phyloP scores from a whole-genome alignment of 2,888 invertebrate genomes.

The Agrochola circellaris region DNA sequence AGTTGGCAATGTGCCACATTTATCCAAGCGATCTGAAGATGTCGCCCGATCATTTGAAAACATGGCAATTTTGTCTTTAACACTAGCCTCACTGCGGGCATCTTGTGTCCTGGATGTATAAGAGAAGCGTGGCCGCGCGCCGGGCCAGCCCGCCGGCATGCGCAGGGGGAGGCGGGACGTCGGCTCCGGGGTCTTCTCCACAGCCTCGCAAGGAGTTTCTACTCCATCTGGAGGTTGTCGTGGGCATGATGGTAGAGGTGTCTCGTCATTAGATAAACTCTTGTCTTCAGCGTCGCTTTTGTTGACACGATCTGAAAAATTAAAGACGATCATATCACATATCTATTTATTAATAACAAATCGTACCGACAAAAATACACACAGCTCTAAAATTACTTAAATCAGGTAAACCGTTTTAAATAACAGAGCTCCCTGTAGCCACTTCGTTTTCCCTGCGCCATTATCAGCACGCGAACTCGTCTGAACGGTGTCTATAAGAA shows the following conservation, averaged over 20 bases:
- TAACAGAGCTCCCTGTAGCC: slow-evolving; percentile 43
- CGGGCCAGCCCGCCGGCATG: slow-evolving; percentile 77
- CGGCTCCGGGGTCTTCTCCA: slow-evolving; percentile 89
- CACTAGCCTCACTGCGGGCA: slow-evolving; percentile 95
- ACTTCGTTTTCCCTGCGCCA: slow-evolving; percentile 55
- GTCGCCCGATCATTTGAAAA: slow-evolving; percentile 92
- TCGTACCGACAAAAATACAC: neutral
- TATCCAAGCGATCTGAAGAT: slow-evolving; percentile 84
- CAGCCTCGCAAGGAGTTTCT: slow-evolving; percentile 94
- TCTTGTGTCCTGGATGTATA: slow-evolving; percentile 92
- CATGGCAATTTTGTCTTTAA: slow-evolving; percentile 96
- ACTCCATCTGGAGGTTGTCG: slow-evolving; percentile 96
- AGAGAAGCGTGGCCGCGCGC: slow-evolving; percentile 81
- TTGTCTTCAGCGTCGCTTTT: slow-evolving; percentile 88
- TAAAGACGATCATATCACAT: slow-evolving; percentile 38
- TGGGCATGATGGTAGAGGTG: slow-evolving; percentile 91
- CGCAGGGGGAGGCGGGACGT: slow-evolving; percentile 83
- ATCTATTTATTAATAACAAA: slow-evolving; percentile 9
- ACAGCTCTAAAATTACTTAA: slow-evolving; percentile 11
- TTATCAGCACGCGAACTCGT: slow-evolving; percentile 76
- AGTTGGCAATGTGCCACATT: slow-evolving; percentile 84
- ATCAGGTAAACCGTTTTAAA: slow-evolving; percentile 40
- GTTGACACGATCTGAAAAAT: slow-evolving; percentile 85
- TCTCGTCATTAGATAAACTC: slow-evolving; percentile 88
- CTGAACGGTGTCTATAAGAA: slow-evolving; percentile 69